Percentiles rank a stretch among this genome's conserved stretches.
phyloP scores from a whole-genome alignment of 2,888 invertebrate genomes.

The Cephus runcator region DNA sequence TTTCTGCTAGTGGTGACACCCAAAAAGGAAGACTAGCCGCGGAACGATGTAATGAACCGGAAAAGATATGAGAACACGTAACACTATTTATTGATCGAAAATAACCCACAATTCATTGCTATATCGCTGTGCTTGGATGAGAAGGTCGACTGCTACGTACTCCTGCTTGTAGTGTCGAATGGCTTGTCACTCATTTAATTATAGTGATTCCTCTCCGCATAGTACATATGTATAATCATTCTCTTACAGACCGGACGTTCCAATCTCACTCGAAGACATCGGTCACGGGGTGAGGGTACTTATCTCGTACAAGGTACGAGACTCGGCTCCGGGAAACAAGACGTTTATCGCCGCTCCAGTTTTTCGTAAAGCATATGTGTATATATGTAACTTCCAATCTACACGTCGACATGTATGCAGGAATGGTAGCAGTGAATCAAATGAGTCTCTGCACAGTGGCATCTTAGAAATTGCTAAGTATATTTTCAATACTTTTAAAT shows the following conservation, averaged over 20 bases:
- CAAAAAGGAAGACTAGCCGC: background rate
- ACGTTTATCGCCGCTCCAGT: background rate
- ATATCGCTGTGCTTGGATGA: background rate
- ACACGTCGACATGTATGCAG: background rate
- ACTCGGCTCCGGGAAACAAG: background rate
- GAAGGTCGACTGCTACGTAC: background rate
- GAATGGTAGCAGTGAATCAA: background rate
- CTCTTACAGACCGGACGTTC: background rate
- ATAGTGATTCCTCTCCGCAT: background rate
- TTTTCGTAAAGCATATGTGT: background rate
- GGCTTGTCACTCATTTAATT: background rate
- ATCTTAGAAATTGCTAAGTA: background rate
- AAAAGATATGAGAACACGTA: background rate
- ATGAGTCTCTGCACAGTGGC: background rate
- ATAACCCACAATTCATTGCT: background rate
- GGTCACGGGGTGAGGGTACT: background rate
- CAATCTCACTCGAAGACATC: background rate
- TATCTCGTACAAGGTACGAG: background rate
- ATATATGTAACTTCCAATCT: background rate
- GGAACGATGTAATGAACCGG: background rate
- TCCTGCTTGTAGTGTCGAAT: background rate
- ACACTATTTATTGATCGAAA: conserved; percentile 1
- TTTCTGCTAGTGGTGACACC: background rate
- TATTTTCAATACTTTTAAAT: background rate
- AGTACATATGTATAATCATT: background rate